These are phyloP conservation scores for Tor tambroides DNA, from an alignment of 2,113 vertebrate species.

Conservation along the genomic window DNA sequence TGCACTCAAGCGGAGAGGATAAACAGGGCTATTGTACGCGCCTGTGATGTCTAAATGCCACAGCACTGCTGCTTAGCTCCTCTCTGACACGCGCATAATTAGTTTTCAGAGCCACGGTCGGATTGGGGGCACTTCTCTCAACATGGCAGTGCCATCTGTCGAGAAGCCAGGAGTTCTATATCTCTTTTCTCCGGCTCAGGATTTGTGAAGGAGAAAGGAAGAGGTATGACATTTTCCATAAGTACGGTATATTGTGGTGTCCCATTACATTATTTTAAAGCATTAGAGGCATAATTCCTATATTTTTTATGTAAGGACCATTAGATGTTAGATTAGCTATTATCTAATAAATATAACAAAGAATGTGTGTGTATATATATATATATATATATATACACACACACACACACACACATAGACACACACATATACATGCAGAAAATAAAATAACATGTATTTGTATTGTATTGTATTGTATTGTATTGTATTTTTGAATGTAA, in stretches of 20 bases:
- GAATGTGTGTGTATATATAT: no score
- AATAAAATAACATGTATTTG: no score
- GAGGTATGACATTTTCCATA: slow-evolving; percentile 28
- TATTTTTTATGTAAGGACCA: background rate
- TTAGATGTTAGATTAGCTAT: background rate
- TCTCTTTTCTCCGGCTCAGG: slow-evolving; percentile 39
- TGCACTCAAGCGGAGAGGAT: slow-evolving; percentile 47
- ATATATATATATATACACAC: no score
- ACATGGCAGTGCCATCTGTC: slow-evolving; percentile 67
- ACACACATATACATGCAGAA: no score
- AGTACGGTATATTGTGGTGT: background rate
- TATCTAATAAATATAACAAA: no score
- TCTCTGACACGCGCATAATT: slow-evolving; percentile 68
- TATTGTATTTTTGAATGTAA: no score
- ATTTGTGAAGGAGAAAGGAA: slow-evolving; percentile 2
- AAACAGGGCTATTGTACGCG: slow-evolving; percentile 60
- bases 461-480: no score
- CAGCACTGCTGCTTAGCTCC: slow-evolving; percentile 50
- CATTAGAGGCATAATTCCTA: background rate
- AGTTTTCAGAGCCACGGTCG: slow-evolving; percentile 61
- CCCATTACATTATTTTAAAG: background rate
- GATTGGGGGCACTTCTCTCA: slow-evolving; percentile 52
- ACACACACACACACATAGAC: no score
- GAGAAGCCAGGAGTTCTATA: slow-evolving; percentile 54
- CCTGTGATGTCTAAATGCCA: slow-evolving; percentile 58